Base-by-base conservation (phyloP, 2,888 invertebrate genomes). In the Nysson spinosus region DNA sequence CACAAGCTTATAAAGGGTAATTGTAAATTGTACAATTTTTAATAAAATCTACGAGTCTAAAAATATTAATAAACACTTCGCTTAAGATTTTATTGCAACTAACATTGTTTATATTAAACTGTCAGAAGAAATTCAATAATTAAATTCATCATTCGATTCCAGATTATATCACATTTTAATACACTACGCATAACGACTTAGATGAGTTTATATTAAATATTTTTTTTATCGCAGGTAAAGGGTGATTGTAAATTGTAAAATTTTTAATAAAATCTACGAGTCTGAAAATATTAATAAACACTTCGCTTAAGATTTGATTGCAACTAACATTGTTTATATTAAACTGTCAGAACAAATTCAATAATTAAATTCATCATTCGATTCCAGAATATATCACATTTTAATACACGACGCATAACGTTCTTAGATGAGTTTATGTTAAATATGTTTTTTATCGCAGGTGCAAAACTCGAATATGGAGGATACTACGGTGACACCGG, bases 1-100 rank as follows among this genome's bases (percentile, higher is more conserved):
- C 81, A 78, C 34, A 86, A 86, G 69, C 61, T 84, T 4, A n/a
- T 85, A 1, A 77, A 69, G 69, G 82, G 85, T 84, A 49, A 30
- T 20, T 19, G 4, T n/a, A n/a, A n/a, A n/a, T n/a, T n/a, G n/a
- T n/a, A n/a, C n/a, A n/a, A n/a, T n/a, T n/a, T n/a, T n/a, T n/a
- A n/a, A n/a, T n/a, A n/a, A 16, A 35, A 16, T 14, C 35, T 5
- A 14, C 7, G 3, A 16, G 24, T 17, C 7, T 1, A 9, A 14
- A 14, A 35, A 35, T 9, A 35, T 11, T 9, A 14, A 16, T 9
- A 6, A 0, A 9, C 16, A 2, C 7, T 16, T 0, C 17, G 14
- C 3, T 16, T 35, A 35, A 24, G 9, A 4, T 32, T 4, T 32
- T 9, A 1, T 32, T 32, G 11, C 12, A n/a, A n/a, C n/a, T n/a